Base-by-base conservation (phyloP, 2,888 invertebrate genomes). In the Leptinotarsa peninsularis region DNA sequence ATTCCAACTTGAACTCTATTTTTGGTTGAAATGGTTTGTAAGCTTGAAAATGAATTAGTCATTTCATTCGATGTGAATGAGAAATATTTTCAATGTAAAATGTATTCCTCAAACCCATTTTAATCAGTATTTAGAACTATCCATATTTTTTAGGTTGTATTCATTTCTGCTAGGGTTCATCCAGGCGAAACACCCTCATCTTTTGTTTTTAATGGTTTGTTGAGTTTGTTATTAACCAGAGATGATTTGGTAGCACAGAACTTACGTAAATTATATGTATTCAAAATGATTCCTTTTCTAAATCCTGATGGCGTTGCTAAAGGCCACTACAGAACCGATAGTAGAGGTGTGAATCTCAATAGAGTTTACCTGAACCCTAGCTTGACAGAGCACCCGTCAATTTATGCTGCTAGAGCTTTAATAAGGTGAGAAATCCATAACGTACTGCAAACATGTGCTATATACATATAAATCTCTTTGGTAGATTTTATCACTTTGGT, bases 121-220 rank as follows among this genome's bases (percentile, higher is more conserved):
- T 7, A 33, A 33, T 33, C 33, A 33, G 33, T 33, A 33, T 63
- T 63, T 43, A 13, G 33, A n/a, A 5, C 13, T 10, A 18, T 14
- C 27, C 43, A 71, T 58, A n/a, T 66, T 74, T 84, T 84, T 52
- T 85, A 94, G 94, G 92, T 96, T 7, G 93, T 96, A 82, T 94
- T 97, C 87, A 89, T 97, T 83, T 96, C 95, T 76, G 96, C 96
- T 4, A 90, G 97, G 76, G 97, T 97, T 70, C 97, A 97, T 88
- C 97, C 97, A 17, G 97, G 97, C 2, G 97, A 97, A 89, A 96
- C 96, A 0, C 97, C 96, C 1, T 95, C 96, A 1, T 96, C 95
- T 88, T 96, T 95, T 88, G 96, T 97, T 17, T 93, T 97, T 87
- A 96, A 96, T 87, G 97, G 97, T 0, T 93, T 97, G 83, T 89